Conservation (phyloP, 2,113 vertebrate species). For the Bubo scandiacus region DNA sequence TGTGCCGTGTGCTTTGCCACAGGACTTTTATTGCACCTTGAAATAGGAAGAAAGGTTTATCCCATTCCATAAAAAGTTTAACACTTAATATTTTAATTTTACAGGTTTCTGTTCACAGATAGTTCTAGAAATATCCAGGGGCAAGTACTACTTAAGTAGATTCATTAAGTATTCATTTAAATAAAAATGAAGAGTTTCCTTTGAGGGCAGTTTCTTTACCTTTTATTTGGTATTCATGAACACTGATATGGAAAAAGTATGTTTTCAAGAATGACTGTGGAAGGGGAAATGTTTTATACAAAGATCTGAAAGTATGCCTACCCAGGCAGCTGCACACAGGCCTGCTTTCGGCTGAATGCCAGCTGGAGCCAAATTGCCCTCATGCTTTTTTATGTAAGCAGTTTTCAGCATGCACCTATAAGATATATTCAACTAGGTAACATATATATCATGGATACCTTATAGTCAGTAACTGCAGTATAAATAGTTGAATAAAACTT, state of each 20-base stretch:
- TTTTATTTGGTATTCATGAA: constrained; percentile 26
- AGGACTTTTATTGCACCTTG: neutral
- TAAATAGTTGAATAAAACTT: neutral
- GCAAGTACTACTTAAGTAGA: constrained; percentile 15
- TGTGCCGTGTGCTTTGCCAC: neutral
- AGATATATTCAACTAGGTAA: neutral
- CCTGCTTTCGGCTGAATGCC: neutral
- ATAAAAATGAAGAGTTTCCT: constrained; percentile 41
- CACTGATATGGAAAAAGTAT: neutral
- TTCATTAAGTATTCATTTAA: constrained; percentile 53
- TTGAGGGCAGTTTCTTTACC: neutral
- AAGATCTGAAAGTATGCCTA: neutral
- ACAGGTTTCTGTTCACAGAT: neutral
- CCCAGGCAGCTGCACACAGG: neutral
- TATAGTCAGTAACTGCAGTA: neutral
- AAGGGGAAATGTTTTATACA: neutral
- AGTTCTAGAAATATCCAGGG: constrained; percentile 18
- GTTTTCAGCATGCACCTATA: neutral
- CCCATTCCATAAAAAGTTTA: neutral
- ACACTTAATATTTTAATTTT: constrained; percentile 32
- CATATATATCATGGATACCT: neutral
- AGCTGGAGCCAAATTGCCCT: neutral
- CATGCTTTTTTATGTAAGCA: neutral
- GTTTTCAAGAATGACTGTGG: neutral
- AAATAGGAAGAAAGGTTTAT: neutral